Evolutionary conservation across 1,140 invertebrate species (phyloP).

Genomic region (Helicoverpa zea): DNA sequence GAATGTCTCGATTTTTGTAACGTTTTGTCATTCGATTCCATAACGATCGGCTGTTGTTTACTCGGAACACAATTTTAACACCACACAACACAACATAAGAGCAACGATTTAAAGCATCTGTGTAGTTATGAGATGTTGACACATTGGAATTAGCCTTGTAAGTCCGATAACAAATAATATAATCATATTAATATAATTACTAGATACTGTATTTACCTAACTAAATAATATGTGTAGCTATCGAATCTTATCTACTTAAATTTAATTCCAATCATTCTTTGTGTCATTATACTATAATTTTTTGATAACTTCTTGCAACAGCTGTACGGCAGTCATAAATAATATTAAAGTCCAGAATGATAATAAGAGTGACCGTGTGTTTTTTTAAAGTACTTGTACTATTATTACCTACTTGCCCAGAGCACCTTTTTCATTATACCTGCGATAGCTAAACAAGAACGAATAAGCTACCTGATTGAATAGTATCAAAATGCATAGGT

Average conservation of each 20-base stretch:
- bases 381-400: too few relatives aligned
- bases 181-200: conserved; percentile 47
- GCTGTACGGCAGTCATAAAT: conserved; percentile 6
- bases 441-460: too few relatives aligned
- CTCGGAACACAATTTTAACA: not conserved
- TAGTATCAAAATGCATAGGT: too few relatives aligned
- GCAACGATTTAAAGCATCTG: conserved; percentile 36
- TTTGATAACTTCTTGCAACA: conserved; percentile 8
- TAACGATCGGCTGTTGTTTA: not conserved
- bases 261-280: conserved; percentile 26
- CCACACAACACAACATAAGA: conserved; percentile 26
- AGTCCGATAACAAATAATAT: conserved; percentile 42
- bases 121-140: conserved; percentile 25
- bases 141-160: conserved; percentile 39
- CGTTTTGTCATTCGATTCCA: conserved; percentile 3
- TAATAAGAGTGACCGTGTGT: not conserved
- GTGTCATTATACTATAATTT: not conserved
- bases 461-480: too few relatives aligned
- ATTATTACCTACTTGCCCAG: too few relatives aligned
- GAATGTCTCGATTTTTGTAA: conserved; percentile 26
- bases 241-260: conserved; percentile 41
- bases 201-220: conserved; percentile 33
- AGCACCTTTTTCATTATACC: too few relatives aligned
- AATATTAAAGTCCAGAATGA: not conserved
- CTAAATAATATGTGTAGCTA: conserved; percentile 23